Evolutionary conservation across 2,797 vertebrate species (phyloP), one percentile per base, ranked within the genome.

Genomic region (Apodemus agrarius): DNA sequence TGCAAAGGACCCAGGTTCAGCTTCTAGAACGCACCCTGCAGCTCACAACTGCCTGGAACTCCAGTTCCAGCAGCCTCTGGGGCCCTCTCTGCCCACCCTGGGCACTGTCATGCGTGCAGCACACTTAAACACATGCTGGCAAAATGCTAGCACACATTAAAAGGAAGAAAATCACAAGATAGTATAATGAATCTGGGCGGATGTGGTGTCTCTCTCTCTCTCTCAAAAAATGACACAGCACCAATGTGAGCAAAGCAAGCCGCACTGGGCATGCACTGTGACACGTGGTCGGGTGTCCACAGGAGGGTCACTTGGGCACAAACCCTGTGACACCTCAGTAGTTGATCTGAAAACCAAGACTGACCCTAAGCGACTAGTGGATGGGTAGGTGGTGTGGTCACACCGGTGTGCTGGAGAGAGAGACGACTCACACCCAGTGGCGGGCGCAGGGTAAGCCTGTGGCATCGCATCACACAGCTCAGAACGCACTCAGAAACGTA

Each of bases 251-350:
- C 31, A n/a, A 46, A 54, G 26, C 3, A 1, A 26, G 54, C 16
- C 1, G 14, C 3, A 9, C 43, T 12, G 6, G 0, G 0, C 6
- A 17, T 2, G 0, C 17, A 11, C 61, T 65, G n/a, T 63, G 34
- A 29, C 19, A 26, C 3, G 2, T n/a, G 12, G 13, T 49, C 17
- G n/a, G 65, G 40, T 31, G 19, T 43, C 34, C 29, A 29, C 6
- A 4, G 9, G 11, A 9, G 8, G 14, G 43, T 67, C 61, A 79
- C 54, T 61, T 75, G 54, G 52, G 29, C 34, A 49, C 67, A 75
- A 46, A 24, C 72, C 26, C 57, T 10, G 3, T 16, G 61, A 80
- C 10, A 46, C 22, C 49, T 65, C 40, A 59, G 43, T 7, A 17
- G 61, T 43, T 2, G 3, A 26, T 67, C 59, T 43, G 46, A 57